Conservation (phyloP, 2,797 vertebrate genomes). For the Okamejei kenojei region DNA sequence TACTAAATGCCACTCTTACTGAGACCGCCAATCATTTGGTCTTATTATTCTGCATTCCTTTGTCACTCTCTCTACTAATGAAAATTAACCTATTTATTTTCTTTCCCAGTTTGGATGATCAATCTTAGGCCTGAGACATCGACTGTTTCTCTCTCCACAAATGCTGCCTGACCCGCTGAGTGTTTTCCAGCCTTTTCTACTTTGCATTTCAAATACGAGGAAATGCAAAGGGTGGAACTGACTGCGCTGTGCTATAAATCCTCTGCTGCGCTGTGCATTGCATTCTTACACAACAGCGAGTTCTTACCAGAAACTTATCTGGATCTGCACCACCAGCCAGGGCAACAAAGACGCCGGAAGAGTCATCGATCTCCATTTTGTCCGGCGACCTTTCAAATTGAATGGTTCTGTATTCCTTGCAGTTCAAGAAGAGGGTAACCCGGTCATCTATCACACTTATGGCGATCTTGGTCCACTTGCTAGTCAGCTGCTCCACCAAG, state of each 20-base stretch:
- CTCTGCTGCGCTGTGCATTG: neutral
- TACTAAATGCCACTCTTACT: no score
- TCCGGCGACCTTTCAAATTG: constrained; percentile 65
- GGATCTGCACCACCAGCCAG: constrained; percentile 78
- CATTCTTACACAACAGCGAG: neutral
- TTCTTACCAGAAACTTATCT: constrained; percentile 78
- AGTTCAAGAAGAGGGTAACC: constrained; percentile 73
- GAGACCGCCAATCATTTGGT: no score
- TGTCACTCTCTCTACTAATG: no score
- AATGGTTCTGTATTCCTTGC: constrained; percentile 64
- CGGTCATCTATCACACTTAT: constrained; percentile 68
- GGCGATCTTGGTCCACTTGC: constrained; percentile 76
- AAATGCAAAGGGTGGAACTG: no score
- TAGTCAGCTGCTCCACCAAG: constrained; percentile 61
- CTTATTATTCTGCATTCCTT: no score
- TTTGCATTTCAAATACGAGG: no score
- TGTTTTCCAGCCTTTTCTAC: no score
- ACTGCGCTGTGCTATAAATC: neutral
- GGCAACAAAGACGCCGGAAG: constrained; percentile 78
- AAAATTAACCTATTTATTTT: no score
- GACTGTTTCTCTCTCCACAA: no score
- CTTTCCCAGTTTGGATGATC: no score
- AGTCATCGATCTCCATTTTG: constrained; percentile 72
- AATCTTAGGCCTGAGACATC: no score
- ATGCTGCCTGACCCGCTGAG: no score